Evolutionary conservation across 2,888 invertebrate species (phyloP).

Genomic region (Nomada ruficornis): DNA sequence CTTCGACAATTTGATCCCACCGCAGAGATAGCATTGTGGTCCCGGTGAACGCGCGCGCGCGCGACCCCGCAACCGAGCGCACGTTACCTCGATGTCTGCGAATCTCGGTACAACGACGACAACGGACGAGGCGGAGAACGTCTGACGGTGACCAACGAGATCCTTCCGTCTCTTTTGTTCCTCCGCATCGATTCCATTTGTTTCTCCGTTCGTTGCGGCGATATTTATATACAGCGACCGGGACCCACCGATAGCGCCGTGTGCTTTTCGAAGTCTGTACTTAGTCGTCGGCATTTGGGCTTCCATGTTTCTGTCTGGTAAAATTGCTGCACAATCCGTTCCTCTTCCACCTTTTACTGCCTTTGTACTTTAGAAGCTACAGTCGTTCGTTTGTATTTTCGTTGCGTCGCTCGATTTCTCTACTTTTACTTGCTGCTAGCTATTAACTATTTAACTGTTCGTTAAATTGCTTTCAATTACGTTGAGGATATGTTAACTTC

Average conservation of each 20-base stretch:
- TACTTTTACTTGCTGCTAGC: neutral
- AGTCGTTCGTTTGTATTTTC: no score
- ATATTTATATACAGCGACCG: constrained; percentile 79
- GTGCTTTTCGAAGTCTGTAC: constrained; percentile 59
- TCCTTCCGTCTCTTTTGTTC: constrained; percentile 22
- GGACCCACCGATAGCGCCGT: constrained; percentile 64
- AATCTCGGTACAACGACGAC: constrained; percentile 28
- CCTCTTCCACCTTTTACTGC: neutral
- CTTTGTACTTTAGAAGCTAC: no score
- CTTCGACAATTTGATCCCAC: constrained; percentile 82
- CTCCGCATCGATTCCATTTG: constrained; percentile 1
- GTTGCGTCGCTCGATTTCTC: neutral
- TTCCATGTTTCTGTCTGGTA: constrained; percentile 57
- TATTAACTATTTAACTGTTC: no score
- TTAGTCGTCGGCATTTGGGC: constrained; percentile 59
- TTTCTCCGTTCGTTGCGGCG: constrained; percentile 51
- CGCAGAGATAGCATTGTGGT: constrained; percentile 81
- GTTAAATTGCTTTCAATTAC: no score
- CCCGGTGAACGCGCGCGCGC: constrained; percentile 63
- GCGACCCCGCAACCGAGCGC: constrained; percentile 26
- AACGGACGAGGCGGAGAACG: neutral
- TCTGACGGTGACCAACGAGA: constrained; percentile 31
- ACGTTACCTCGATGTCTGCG: constrained; percentile 35
- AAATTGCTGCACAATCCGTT: neutral
- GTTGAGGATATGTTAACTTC: neutral